Conservation (phyloP, 2,797 vertebrate species). For the Muraenolepis orangiensis region DNA sequence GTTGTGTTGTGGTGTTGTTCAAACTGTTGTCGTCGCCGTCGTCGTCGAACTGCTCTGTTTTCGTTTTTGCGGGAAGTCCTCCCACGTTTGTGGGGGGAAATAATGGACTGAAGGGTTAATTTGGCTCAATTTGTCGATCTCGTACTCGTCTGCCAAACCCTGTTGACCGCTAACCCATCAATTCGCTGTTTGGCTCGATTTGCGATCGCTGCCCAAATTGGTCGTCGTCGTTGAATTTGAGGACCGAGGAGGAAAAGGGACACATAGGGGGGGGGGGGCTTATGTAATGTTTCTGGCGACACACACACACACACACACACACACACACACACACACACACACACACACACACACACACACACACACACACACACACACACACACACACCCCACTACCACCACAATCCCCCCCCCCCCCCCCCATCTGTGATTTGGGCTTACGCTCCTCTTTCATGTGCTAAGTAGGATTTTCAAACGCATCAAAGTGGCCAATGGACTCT, state of each 20-base stretch:
- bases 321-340: too few relatives aligned
- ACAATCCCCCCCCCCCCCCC: conserved; percentile 31
- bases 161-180: too few relatives aligned
- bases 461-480: conserved; percentile 73
- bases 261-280: conserved; percentile 44
- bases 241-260: conserved; percentile 46
- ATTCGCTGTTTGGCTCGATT: neutral
- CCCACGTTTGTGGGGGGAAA: too few relatives aligned
- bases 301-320: conserved; percentile 15
- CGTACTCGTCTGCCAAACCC: neutral
- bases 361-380: neutral
- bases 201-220: conserved; percentile 24
- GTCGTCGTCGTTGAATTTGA: conserved; percentile 51
- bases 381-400: too few relatives aligned
- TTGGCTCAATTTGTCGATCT: neutral
- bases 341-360: neutral
- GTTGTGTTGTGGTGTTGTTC: neutral
- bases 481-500: conserved; percentile 57
- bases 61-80: neutral
- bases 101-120: neutral
- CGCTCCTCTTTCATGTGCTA: conserved; percentile 75
- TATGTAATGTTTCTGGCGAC: conserved; percentile 62
- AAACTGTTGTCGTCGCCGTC: neutral
- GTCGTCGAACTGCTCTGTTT: neutral
- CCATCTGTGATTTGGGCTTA: conserved; percentile 54